Base-by-base conservation (phyloP, 2,888 invertebrate genomes). In the Epinotia bilunana region DNA sequence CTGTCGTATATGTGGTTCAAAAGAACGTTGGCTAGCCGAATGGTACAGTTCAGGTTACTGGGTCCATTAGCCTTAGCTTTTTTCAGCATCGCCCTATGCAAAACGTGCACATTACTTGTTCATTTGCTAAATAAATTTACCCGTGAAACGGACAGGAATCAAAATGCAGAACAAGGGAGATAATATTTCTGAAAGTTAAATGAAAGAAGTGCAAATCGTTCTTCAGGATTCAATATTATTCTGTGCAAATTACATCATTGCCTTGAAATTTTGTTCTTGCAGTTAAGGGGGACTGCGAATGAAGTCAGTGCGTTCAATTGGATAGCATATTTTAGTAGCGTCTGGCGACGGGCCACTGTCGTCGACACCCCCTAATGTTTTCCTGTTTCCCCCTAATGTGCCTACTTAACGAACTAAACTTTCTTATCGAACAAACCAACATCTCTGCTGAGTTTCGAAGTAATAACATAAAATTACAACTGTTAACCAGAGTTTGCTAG, bases 341-440 rank as follows among this genome's bases (percentile, higher is more conserved):
- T 88, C 90, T 91, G 91, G 92, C 91, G 88, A 84, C 84, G 87
- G 84, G 90, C 91, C 91, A 88, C 89, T 87, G 88, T 83, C 87
- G 87, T 82, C 88, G 88, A 89, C 89, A 88, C 87, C 82, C 88
- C 88, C 87, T 89, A 91, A 92, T 90, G 91, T 91, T 91, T 92
- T 92, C 91, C 91, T 91, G 91, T 90, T 90, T 86, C 87, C 84
- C 87, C 89, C 87, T 92, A 92, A 92, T 91, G 93, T 91, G 88
- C 88, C 92, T 91, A 92, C 91, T 92, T 92, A 92, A 91, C 89
- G 87, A 91, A 92, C 90, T 90, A 88, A 92, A 92, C 89, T 91
- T 92, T 92, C 91, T 92, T 92, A 92, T 93, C 92, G 85, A 86
- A 87, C 88, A 86, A 87, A 90, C 90, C 88, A 85, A 91, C 89